phyloP scores from a whole-genome alignment of 2,113 vertebrate species.

The Oceanites oceanicus region DNA sequence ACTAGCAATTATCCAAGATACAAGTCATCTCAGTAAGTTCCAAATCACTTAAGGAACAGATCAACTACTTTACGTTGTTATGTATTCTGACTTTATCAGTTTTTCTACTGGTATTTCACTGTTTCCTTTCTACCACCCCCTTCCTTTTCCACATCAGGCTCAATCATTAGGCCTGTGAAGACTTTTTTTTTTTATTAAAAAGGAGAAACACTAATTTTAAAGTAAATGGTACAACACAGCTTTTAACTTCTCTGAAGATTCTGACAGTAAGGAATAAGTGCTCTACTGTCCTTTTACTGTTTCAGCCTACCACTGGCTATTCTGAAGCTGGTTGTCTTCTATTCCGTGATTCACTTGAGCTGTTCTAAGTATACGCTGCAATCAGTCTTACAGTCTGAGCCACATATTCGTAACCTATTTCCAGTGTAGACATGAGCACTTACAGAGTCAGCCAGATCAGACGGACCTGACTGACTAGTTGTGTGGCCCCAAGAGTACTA shows the following conservation, averaged over 20 bases:
- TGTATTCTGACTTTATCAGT: neutral
- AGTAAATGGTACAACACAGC: neutral
- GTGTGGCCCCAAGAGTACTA: neutral
- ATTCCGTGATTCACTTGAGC: neutral
- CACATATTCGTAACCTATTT: neutral
- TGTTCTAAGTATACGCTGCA: neutral
- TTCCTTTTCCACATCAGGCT: neutral
- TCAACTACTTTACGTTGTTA: neutral
- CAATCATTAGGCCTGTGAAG: neutral
- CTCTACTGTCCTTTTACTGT: neutral
- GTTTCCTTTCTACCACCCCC: neutral
- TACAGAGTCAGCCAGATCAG: neutral
- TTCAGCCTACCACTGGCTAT: neutral
- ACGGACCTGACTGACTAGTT: constrained; percentile 6
- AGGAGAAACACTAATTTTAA: neutral
- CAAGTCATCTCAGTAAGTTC: neutral
- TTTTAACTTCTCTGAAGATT: neutral
- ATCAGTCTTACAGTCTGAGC: neutral
- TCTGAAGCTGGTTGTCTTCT: neutral
- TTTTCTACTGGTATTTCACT: neutral
- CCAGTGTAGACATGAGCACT: neutral
- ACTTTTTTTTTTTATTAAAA: neutral
- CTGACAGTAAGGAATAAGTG: neutral
- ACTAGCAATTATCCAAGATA: neutral
- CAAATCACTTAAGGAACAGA: neutral